A percentile compares a stretch with the other conserved stretches of the same genome.
Conservation (phyloP, 1,140 invertebrate species). For the Campoletis sonorensis region DNA sequence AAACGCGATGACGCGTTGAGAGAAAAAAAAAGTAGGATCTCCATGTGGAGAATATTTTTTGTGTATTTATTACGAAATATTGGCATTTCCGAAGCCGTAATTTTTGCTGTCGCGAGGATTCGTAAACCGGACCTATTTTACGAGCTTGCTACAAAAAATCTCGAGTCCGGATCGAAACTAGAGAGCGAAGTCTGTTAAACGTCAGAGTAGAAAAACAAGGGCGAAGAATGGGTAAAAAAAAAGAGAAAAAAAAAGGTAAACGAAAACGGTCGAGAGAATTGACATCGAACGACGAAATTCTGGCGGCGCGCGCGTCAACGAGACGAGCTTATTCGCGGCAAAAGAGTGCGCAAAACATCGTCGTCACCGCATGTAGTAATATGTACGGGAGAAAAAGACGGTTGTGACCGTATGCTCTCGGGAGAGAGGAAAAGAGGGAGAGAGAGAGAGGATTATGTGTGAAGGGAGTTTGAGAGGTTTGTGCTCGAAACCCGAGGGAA, state of each 20-base stretch:
- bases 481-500: conserved; percentile 21
- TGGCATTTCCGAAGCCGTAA: no score
- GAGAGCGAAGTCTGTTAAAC: no score
- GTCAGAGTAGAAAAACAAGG: neutral
- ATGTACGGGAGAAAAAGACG: neutral
- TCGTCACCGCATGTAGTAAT: neutral
- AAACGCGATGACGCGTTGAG: no score
- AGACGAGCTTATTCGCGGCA: conserved; percentile 10
- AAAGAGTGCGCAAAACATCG: conserved; percentile 28
- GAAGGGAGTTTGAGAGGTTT: conserved; percentile 19
- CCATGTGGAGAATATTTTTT: no score
- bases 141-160: no score
- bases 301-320: conserved; percentile 32
- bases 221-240: neutral
- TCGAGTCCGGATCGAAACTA: no score
- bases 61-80: no score
- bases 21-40: no score
- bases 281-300: conserved; percentile 21
- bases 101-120: no score
- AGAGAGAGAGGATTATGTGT: neutral
- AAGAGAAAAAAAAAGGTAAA: neutral
- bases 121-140: no score
- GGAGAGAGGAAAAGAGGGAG: neutral
- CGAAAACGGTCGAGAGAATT: conserved; percentile 17
- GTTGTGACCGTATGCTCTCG: conserved; percentile 1